phyloP scores from a whole-genome alignment of 1,140 invertebrate species.

The Cotesia typhae region DNA sequence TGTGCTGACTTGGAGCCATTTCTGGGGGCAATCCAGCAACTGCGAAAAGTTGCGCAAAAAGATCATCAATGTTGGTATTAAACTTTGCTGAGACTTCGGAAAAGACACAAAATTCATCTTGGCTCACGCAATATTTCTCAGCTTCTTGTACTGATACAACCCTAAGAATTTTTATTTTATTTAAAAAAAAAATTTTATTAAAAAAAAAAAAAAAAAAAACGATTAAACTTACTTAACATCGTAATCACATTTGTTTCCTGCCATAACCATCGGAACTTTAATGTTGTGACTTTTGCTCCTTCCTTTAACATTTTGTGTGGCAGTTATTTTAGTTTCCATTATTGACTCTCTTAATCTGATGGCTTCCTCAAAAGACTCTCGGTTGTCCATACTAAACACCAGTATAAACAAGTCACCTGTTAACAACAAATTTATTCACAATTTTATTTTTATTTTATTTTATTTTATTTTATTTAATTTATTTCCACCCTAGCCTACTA shows the following conservation, averaged over 20 bases:
- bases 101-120: conserved; percentile 79
- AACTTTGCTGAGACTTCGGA: conserved; percentile 84
- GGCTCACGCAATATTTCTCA: conserved; percentile 73
- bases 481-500: background rate
- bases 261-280: conserved; percentile 82
- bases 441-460: conserved; percentile 8
- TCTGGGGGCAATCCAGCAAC: conserved; percentile 82
- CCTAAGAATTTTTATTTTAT: conserved; percentile 58
- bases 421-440: conserved; percentile 30
- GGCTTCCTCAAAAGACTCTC: conserved; percentile 87
- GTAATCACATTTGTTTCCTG: conserved; percentile 80
- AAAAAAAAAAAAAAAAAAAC: no score
- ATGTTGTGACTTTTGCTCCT: conserved; percentile 70
- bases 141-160: conserved; percentile 78
- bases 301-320: conserved; percentile 66
- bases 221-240: conserved; percentile 37
- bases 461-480: conserved; percentile 15
- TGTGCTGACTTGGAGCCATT: conserved; percentile 89
- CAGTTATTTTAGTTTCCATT: conserved; percentile 79
- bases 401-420: conserved; percentile 86
- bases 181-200: conserved; percentile 1
- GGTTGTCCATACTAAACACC: conserved; percentile 84
- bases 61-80: conserved; percentile 80
- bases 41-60: conserved; percentile 83
- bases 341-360: conserved; percentile 83